Base-by-base conservation (phyloP, 2,113 vertebrate genomes). In the Coturnix japonica region DNA sequence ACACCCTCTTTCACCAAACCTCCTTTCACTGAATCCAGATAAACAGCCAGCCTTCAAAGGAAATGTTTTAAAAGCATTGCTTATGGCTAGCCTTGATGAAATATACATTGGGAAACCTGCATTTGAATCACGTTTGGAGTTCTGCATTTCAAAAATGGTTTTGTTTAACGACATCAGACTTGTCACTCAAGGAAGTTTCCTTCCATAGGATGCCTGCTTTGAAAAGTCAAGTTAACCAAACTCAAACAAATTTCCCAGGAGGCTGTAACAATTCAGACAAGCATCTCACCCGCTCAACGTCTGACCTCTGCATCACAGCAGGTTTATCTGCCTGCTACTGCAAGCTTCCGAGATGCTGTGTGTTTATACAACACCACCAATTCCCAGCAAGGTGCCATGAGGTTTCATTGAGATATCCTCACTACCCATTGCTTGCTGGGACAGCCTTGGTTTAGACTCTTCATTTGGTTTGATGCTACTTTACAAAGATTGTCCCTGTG, bases 1-100 rank as follows among this genome's bases (percentile, higher is more conserved):
- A 97, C 97, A 97, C 97, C 95, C 97, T 95, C 91, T 96, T 96
- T 97, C 97, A 98, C 75, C 90, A 81, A 91, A 81, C 84, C 49
- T 54, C 47, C 87, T 78, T 80, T 85, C 72, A 49, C 46, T 83
- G 93, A 83, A 73, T 91, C 91, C 90, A 95, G 91, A 95, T 81
- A 94, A 95, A 91, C 86, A 91, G 61, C 35, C 90, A 67, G 87
- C 73, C 76, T 87, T 85, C 83, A 92, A 95, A 89, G 83, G 85
- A 82, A 64, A 54, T 77, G n/a, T 69, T 87, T 85, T 63, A 43
- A 94, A 95, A 86, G 87, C 73, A 57, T 73, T 81, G 81, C 61
- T 92, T 30, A 22, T 81, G 89, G 87, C 90, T 94, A 78, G 80
- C 63, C 85, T 72, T 81, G 79, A 94, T 96, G 91, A 95, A 96